Evolutionary conservation across 1,140 invertebrate genomes (phyloP).

Genomic region (Pantala flavescens): DNA sequence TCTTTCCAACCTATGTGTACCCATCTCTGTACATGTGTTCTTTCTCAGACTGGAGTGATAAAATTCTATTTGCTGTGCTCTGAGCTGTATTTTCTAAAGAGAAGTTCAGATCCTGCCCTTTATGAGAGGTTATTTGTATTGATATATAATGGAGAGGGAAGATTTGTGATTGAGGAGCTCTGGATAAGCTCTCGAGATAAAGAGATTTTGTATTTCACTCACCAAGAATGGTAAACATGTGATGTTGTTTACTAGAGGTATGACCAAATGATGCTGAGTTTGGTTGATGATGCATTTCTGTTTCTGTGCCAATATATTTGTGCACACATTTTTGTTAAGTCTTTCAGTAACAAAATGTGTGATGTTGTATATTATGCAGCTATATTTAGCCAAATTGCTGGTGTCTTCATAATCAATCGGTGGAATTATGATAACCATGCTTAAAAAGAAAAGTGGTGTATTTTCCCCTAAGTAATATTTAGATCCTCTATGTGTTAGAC

Average conservation of each 20-base stretch:
- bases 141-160: not conserved
- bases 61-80: constrained; percentile 7
- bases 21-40: not conserved
- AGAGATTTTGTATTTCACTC: not conserved
- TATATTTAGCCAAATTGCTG: constrained; percentile 10
- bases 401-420: not conserved
- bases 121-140: not conserved
- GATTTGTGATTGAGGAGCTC: not conserved
- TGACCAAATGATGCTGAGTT: not conserved
- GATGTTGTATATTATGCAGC: not conserved
- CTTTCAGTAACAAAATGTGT: not conserved
- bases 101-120: not conserved
- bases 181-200: not conserved
- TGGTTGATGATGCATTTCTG: not conserved
- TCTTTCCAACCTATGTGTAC: not conserved
- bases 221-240: not conserved
- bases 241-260: not conserved
- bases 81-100: constrained; percentile 3
- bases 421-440: not conserved
- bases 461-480: not conserved
- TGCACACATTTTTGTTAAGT: not conserved
- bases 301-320: not conserved
- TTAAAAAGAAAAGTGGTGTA: not conserved
- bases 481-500: not conserved
- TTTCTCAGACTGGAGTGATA: not conserved